phyloP scores from a whole-genome alignment of 2,113 vertebrate genomes.

The Lycaon pictus region DNA sequence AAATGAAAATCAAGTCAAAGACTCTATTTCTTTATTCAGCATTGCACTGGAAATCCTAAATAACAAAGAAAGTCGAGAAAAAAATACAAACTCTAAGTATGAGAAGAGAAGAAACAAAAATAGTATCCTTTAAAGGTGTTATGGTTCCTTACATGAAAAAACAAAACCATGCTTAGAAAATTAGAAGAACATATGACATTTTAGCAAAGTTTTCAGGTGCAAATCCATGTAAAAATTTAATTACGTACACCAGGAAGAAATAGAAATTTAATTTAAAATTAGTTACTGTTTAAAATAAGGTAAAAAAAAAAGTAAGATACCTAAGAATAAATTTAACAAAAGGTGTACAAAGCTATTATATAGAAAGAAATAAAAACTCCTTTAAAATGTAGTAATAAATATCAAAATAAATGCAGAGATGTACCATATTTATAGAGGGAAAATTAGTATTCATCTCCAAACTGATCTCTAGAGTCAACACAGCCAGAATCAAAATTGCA shows the following conservation, averaged over 20 bases:
- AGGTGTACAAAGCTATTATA: background rate
- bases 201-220: background rate
- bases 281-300: background rate
- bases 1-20: background rate
- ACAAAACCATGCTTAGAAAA: background rate
- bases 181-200: background rate
- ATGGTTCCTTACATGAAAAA: background rate
- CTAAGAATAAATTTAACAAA: background rate
- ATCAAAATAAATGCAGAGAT: background rate
- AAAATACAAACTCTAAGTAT: background rate
- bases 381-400: background rate
- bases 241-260: background rate
- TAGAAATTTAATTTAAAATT: background rate
- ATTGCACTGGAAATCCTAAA: background rate
- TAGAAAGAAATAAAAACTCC: background rate
- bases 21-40: background rate
- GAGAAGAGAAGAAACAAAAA: background rate
- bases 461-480: background rate
- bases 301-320: background rate
- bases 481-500: background rate
- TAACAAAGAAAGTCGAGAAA: background rate
- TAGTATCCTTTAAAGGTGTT: background rate
- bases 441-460: background rate
- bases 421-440: background rate
- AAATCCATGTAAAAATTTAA: slow-evolving; percentile 5